These are phyloP conservation scores for Antrozous pallidus DNA, from an alignment of 2,797 vertebrate genomes.

Conservation along the genomic window DNA sequence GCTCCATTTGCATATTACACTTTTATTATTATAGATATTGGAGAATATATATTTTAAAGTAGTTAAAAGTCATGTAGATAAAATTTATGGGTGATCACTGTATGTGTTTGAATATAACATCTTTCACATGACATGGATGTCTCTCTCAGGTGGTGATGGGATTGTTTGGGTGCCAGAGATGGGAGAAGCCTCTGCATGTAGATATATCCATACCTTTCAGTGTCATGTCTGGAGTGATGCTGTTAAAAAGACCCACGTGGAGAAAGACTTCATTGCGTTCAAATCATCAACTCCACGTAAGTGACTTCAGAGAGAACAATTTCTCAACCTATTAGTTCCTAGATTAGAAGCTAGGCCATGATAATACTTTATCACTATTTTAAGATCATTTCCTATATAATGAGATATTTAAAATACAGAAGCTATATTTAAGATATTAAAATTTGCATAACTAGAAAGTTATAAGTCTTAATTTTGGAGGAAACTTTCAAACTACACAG, in stretches of 20 bases:
- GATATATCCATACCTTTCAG: rapidly evolving
- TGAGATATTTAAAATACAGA: background rate
- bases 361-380: background rate
- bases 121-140: background rate
- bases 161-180: background rate
- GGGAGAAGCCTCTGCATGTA: rapidly evolving
- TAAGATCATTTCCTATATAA: background rate
- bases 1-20: too few relatives aligned
- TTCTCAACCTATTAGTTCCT: background rate
- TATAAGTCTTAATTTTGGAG: background rate
- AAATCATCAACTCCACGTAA: slow-evolving; percentile 78
- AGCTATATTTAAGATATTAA: background rate
- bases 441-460: background rate
- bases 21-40: too few relatives aligned
- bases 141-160: background rate
- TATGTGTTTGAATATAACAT: background rate
- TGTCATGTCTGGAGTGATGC: background rate
- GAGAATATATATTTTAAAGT: too few relatives aligned
- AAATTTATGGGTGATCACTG: too few relatives aligned
- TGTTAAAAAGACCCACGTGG: slow-evolving; percentile 48
- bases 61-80: too few relatives aligned
- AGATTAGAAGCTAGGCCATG: background rate
- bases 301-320: background rate
- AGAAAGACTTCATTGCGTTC: slow-evolving; percentile 79
- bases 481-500: background rate